Evolutionary conservation across 1,140 invertebrate species (phyloP).

Genomic region (Saccostrea echinata): DNA sequence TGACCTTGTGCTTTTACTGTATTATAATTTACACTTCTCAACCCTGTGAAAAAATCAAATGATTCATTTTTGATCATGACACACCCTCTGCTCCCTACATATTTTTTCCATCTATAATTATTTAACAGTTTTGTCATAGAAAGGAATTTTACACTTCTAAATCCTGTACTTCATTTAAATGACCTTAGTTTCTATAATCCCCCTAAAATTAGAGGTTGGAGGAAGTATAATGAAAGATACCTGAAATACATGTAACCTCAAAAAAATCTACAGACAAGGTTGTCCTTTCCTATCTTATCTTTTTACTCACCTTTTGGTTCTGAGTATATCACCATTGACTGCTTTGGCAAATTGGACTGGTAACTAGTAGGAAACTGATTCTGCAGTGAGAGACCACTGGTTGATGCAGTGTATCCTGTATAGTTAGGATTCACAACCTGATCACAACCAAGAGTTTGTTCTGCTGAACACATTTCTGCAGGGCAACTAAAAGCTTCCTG

Average conservation of each 20-base stretch:
- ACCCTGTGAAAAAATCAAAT: too few species aligned
- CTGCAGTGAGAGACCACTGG: not conserved
- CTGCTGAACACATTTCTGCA: constrained; percentile 8
- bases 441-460: constrained; percentile 1
- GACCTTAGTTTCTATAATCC: too few species aligned
- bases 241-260: not conserved
- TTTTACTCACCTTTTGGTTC: constrained; percentile 41
- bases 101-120: too few species aligned
- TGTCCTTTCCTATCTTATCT: not conserved
- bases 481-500: not conserved
- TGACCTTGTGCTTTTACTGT: too few species aligned
- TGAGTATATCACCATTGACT: constrained; percentile 46
- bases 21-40: too few species aligned
- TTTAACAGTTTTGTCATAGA: too few species aligned
- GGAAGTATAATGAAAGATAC: too few species aligned
- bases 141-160: too few species aligned
- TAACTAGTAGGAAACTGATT: not conserved
- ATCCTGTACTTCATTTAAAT: too few species aligned
- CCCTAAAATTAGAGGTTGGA: too few species aligned
- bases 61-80: too few species aligned
- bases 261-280: not conserved
- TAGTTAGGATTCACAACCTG: constrained; percentile 19
- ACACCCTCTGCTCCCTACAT: too few species aligned
- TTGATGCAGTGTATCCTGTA: not conserved
- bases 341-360: constrained; percentile 1